Evolutionary conservation across 1,140 invertebrate species (phyloP).

Genomic region (Cardiocondyla obscurior): DNA sequence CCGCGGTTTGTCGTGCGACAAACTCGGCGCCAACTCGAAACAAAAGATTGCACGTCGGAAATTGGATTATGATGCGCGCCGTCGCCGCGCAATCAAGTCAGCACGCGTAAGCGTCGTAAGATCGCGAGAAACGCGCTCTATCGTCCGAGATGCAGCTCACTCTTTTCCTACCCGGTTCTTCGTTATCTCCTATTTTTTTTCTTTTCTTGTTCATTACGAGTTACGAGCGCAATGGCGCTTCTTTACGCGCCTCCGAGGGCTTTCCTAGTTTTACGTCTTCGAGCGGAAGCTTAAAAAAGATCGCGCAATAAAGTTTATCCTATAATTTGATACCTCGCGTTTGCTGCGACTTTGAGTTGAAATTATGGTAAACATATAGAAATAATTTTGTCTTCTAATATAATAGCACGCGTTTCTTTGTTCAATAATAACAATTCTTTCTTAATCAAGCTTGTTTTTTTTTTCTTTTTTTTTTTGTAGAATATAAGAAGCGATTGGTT

Average conservation of each 20-base stretch:
- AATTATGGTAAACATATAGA: not conserved
- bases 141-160: not conserved
- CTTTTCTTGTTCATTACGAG: not conserved
- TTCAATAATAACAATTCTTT: not conserved
- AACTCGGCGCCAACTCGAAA: conserved; percentile 5
- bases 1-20: not conserved
- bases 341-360: not conserved
- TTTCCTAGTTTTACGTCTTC: conserved; percentile 4
- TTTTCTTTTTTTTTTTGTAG: not conserved
- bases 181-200: not conserved
- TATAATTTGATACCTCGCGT: not conserved
- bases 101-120: conserved; percentile 18
- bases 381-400: not conserved
- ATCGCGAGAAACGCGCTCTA: conserved; percentile 25
- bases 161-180: not conserved
- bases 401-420: not conserved
- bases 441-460: not conserved
- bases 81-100: conserved; percentile 20
- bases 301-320: conserved; percentile 19
- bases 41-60: conserved; percentile 24
- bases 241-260: conserved; percentile 27
- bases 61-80: conserved; percentile 40
- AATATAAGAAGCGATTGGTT: not conserved
- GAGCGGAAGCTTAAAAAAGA: not conserved
- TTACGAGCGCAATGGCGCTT: conserved; percentile 42